phyloP scores from a whole-genome alignment of 64 coral and sea anemone species.

The Actinia tenebrosa region DNA sequence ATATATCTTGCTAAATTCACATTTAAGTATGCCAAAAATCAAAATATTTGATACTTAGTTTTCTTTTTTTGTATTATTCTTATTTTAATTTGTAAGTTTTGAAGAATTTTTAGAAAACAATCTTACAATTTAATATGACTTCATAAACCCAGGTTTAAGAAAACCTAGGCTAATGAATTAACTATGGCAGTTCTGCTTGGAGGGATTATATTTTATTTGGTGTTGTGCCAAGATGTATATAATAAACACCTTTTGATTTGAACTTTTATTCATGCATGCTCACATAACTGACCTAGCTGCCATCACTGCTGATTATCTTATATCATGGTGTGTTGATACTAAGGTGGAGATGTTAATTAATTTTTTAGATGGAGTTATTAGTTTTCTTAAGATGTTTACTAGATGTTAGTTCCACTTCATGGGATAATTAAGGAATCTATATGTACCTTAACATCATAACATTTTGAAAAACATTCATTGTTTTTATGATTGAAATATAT shows the following conservation, averaged over 20 bases:
- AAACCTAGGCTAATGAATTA: too few relatives aligned
- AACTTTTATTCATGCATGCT: not conserved
- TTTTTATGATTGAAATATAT: not conserved
- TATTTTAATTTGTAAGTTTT: too few relatives aligned
- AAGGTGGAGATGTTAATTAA: not conserved
- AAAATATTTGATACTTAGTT: too few relatives aligned
- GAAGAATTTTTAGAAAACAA: too few relatives aligned
- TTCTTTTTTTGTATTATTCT: too few relatives aligned
- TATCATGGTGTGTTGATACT: slow-evolving; percentile 5
- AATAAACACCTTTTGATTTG: not conserved
- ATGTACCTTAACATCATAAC: not conserved
- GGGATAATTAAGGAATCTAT: not conserved
- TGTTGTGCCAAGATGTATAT: not conserved
- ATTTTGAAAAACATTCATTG: not conserved
- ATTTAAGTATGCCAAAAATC: not conserved
- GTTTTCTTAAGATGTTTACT: slow-evolving; percentile 16
- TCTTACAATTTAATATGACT: not conserved
- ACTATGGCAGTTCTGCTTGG: not conserved
- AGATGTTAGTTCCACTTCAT: not conserved
- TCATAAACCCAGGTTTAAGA: too few relatives aligned
- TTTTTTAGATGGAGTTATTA: not conserved
- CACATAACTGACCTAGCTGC: not conserved
- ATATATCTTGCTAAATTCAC: not conserved
- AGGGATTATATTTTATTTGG: not conserved
- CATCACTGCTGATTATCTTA: not conserved